Conservation (phyloP, 2,113 vertebrate species). For the Chionis minor region DNA sequence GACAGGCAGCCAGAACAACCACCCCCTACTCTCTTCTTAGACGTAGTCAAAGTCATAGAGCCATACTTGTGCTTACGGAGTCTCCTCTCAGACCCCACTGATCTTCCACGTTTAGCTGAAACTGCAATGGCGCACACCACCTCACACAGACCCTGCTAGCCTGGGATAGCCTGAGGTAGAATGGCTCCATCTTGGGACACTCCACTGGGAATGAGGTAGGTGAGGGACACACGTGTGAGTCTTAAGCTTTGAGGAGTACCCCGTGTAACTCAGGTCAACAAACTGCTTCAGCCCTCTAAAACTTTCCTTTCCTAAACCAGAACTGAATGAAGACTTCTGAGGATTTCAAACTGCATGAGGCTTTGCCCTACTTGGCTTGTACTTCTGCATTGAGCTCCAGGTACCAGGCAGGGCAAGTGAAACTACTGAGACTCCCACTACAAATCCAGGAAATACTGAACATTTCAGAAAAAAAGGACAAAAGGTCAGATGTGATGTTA, state of each 20-base stretch:
- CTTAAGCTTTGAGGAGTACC: not conserved
- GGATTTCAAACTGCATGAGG: not conserved
- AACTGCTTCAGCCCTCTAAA: not conserved
- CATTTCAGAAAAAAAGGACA: not conserved
- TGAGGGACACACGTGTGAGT: fast-evolving
- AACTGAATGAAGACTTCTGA: not conserved
- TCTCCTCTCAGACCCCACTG: not conserved
- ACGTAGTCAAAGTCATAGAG: not conserved
- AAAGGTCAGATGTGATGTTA: not conserved
- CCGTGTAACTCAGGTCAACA: not conserved
- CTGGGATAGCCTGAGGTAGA: not conserved
- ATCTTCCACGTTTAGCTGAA: not conserved
- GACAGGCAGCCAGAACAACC: not conserved
- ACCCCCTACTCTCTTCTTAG: not conserved
- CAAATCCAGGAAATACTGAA: not conserved
- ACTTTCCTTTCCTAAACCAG: not conserved
- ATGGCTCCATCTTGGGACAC: not conserved
- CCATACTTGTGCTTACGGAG: not conserved
- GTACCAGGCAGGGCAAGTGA: not conserved
- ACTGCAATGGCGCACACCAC: fast-evolving
- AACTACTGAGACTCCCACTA: not conserved
- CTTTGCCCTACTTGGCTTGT: not conserved
- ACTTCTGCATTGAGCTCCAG: not conserved
- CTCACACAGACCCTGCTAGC: not conserved
- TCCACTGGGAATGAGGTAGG: not conserved